Percentiles rank a stretch among this genome's conserved stretches.
These are phyloP conservation scores for Amiota communis DNA, from an alignment of 2,888 invertebrate species.

Conservation along the genomic window DNA sequence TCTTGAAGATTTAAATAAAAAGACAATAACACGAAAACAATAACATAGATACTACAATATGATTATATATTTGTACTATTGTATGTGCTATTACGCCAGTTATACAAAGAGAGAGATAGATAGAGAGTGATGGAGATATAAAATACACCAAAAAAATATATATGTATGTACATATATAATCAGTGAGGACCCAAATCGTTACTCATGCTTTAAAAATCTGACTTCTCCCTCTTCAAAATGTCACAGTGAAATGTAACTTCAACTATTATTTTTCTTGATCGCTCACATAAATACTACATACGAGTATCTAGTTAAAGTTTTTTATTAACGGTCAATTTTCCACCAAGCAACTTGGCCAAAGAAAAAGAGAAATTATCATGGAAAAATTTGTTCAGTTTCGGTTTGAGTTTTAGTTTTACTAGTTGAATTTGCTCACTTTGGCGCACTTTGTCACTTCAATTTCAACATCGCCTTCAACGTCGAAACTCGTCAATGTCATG, in stretches of 20 bases:
- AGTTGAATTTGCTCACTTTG: background rate
- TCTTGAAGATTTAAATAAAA: background rate
- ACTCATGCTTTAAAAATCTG: slow-evolving; percentile 2
- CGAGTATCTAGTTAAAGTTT: slow-evolving; percentile 29
- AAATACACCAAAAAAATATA: too few species aligned
- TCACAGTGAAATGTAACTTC: too few species aligned
- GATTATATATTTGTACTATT: too few species aligned
- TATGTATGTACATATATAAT: too few species aligned
- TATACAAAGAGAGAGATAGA: too few species aligned
- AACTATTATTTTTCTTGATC: too few species aligned
- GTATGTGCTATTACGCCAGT: too few species aligned
- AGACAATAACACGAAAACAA: too few species aligned
- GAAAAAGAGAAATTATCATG: slow-evolving; percentile 36
- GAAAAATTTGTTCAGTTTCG: slow-evolving; percentile 17
- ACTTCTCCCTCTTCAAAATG: too few species aligned
- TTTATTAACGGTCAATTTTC: slow-evolving; percentile 46
- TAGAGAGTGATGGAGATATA: too few species aligned
- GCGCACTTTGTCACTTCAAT: slow-evolving; percentile 32
- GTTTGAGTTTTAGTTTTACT: background rate
- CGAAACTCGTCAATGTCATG: slow-evolving; percentile 32
- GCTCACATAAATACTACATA: too few species aligned
- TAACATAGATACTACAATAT: too few species aligned
- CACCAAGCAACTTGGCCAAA: slow-evolving; percentile 29
- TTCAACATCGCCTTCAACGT: background rate
- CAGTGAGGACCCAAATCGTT: background rate